These are phyloP conservation scores for Urocynchramus pylzowi DNA, from an alignment of 2,113 vertebrate species.

Conservation along the genomic window DNA sequence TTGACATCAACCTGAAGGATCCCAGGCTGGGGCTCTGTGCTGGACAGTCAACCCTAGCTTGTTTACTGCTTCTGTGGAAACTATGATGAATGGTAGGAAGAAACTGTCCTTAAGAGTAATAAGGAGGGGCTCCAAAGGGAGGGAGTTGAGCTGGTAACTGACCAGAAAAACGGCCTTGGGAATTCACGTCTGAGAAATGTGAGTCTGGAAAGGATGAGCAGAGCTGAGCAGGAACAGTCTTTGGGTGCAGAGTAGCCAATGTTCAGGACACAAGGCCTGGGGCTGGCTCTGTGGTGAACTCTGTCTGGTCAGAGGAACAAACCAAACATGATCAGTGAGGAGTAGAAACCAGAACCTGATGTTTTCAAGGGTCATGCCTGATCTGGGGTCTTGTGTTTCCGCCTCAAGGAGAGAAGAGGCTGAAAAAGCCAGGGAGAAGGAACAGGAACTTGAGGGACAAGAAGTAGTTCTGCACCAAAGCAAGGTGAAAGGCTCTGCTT, in stretches of 20 bases:
- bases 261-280: not conserved
- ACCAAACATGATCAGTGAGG: not conserved
- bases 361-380: not conserved
- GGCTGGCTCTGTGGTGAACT: not conserved
- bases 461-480: not conserved
- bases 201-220: not conserved
- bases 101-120: not conserved
- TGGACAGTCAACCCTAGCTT: not conserved
- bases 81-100: not conserved
- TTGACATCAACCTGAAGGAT: not conserved
- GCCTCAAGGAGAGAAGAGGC: not conserved
- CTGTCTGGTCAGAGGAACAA: not conserved
- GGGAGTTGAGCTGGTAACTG: not conserved
- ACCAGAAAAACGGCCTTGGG: not conserved
- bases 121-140: not conserved
- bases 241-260: not conserved
- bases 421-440: not conserved
- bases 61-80: slow-evolving; percentile 24
- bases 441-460: not conserved
- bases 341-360: not conserved
- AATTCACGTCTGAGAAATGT: not conserved
- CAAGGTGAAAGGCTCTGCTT: not conserved
- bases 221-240: not conserved
- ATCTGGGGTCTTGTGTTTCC: not conserved
- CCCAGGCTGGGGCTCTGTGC: not conserved